Percentiles rank a stretch among this genome's conserved stretches.
phyloP scores from a whole-genome alignment of 1,140 invertebrate genomes.

The Whitmania pigra region DNA sequence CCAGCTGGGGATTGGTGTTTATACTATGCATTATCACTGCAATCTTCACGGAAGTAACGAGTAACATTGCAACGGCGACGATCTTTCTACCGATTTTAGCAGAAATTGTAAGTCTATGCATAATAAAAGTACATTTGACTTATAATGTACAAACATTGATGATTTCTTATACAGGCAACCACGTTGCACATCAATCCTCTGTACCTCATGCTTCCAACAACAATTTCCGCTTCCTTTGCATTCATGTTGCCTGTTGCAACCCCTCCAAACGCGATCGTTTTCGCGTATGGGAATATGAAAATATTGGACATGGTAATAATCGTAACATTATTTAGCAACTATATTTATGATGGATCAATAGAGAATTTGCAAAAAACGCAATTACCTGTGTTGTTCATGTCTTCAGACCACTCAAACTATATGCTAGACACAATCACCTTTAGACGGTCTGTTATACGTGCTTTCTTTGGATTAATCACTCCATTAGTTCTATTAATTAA shows the following conservation, averaged over 20 bases:
- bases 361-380: not conserved
- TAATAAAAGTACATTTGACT: not conserved
- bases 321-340: not conserved
- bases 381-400: not conserved
- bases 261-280: constrained; percentile 79
- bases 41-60: constrained; percentile 62
- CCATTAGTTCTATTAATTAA: too few species aligned
- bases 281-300: constrained; percentile 41
- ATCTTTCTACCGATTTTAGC: constrained; percentile 65
- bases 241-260: constrained; percentile 63
- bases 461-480: too few species aligned
- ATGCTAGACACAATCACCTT: too few species aligned
- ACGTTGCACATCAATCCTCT: constrained; percentile 54
- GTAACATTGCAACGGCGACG: constrained; percentile 72
- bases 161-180: constrained; percentile 35
- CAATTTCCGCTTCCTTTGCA: constrained; percentile 60
- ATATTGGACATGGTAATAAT: constrained; percentile 35
- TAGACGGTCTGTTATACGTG: too few species aligned
- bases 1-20: constrained; percentile 22
- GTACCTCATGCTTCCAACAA: constrained; percentile 68
- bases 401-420: too few species aligned
- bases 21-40: constrained; percentile 29
- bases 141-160: not conserved
- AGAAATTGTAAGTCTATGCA: constrained; percentile 52
- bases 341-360: not conserved